Evolutionary conservation across 2,797 vertebrate species (phyloP).

Genomic region (Mus spretus): DNA sequence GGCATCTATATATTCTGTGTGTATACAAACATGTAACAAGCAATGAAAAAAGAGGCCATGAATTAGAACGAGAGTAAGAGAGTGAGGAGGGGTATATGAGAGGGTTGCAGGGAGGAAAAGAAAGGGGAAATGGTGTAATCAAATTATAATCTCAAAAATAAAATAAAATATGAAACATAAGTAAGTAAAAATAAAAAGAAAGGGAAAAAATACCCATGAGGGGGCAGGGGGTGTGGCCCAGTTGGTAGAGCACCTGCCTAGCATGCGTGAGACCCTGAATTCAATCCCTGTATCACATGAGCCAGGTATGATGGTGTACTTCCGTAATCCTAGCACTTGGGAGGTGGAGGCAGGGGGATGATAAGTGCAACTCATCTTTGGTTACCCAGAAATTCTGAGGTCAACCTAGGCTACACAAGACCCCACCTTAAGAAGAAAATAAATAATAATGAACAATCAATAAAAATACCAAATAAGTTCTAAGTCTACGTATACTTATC

Average conservation of each 20-base stretch:
- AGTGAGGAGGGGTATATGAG: no score
- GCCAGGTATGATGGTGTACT: background rate
- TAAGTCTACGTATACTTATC: background rate
- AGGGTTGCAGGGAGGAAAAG: no score
- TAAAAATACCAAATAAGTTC: background rate
- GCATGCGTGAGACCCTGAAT: no score
- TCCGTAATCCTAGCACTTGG: background rate
- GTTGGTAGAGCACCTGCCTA: background rate
- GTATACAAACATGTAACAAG: no score
- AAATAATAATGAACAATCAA: background rate
- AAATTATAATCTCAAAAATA: background rate
- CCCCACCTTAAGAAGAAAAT: slow-evolving; percentile 41
- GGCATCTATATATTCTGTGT: background rate
- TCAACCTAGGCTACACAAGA: background rate
- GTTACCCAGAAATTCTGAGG: background rate
- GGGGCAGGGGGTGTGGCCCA: no score
- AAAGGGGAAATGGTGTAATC: background rate
- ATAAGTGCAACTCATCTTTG: background rate
- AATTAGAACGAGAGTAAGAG: background rate
- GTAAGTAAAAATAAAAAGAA: background rate
- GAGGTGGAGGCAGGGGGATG: background rate
- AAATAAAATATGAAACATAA: background rate
- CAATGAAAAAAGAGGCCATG: background rate
- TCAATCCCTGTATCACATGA: no score
- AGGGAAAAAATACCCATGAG: no score